Percentiles rank a stretch among this genome's conserved stretches.
Conservation (phyloP, 2,113 vertebrate genomes). For the Calidris pygmaea region DNA sequence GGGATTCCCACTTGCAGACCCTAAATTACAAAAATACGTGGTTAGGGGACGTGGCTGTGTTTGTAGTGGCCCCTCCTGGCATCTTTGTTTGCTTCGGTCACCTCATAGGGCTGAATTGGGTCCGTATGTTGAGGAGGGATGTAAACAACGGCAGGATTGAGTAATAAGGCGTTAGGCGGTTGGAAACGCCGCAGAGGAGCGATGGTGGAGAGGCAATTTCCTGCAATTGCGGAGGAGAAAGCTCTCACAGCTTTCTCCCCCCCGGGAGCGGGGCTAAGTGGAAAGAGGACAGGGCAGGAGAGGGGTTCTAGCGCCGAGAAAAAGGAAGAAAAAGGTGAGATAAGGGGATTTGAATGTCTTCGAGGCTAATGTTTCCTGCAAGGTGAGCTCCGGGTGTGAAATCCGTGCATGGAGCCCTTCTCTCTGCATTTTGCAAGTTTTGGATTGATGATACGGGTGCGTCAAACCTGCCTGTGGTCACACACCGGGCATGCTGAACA, state of each 20-base stretch:
- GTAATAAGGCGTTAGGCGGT: background rate
- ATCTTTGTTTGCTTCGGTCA: background rate
- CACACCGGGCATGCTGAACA: fast-evolving
- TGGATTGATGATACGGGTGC: fast-evolving
- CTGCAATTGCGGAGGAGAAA: background rate
- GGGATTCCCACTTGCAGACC: background rate
- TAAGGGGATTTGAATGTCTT: background rate
- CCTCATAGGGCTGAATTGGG: fast-evolving
- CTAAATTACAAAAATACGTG: background rate
- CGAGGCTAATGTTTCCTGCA: background rate
- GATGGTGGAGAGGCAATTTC: background rate
- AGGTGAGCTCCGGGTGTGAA: background rate
- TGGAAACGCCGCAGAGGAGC: background rate
- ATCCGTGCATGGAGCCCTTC: fast-evolving
- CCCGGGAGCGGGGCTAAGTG: fast-evolving
- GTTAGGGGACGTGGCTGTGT: fast-evolving
- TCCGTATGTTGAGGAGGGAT: background rate
- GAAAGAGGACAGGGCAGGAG: background rate
- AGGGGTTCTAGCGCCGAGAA: background rate
- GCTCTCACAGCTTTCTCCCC: background rate
- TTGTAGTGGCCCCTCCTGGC: fast-evolving
- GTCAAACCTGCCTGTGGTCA: background rate
- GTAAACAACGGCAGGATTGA: background rate
- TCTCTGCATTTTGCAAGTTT: background rate
- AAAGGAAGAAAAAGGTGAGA: background rate